Base-by-base conservation (phyloP, 2,113 vertebrate genomes). In the Rhineura floridana region DNA sequence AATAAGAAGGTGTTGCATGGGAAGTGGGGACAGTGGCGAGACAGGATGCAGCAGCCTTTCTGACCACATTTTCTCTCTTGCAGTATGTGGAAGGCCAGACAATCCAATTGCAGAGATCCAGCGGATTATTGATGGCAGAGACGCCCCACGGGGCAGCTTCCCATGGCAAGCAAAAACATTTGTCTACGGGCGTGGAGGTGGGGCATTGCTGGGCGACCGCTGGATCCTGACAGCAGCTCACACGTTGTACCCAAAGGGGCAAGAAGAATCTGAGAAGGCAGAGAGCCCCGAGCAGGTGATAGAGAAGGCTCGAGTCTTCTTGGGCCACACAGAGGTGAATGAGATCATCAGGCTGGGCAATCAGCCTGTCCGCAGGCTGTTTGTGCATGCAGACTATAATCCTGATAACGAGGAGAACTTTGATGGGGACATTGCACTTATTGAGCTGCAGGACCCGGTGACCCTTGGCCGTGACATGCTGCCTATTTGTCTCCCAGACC, bases 221-320 rank as follows among this genome's bases (percentile, higher is more conserved):
- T 99, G 98, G 98, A 97, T 98, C 78, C 93, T 99, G 77, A 99
- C 99, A 0, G 98, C 98, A 0, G 99, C 98, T 63, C 98, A 98
- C 69, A 97, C 97, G 17, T 92, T 99, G 44, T 79, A 95, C 1
- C 88, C 83, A 21, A 59, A 91, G 52, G 2, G 0, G 1, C 94
- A 48, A 92, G 15, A 4, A 3, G 90, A 86, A 15, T 52, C 15
- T 36, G 52, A 0, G 6, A 1, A 89, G n/a, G 44, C 13, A 1
- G 86, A 4, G 17, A 90, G 59, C 63, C 90, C 89, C 62, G 87
- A 91, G 0, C 11, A 76, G 52, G 67, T 95, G 1, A 48, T 82
- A 63, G 76, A 91, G 2, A 84, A 93, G 86, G 13, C 86, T 3
- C 86, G 95, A 0, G 0, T 97, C 90, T 98, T 95, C 89, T 96